Percentiles rank a stretch among this genome's conserved stretches.
phyloP scores from a whole-genome alignment of 2,113 vertebrate genomes.

The Tautogolabrus adspersus region DNA sequence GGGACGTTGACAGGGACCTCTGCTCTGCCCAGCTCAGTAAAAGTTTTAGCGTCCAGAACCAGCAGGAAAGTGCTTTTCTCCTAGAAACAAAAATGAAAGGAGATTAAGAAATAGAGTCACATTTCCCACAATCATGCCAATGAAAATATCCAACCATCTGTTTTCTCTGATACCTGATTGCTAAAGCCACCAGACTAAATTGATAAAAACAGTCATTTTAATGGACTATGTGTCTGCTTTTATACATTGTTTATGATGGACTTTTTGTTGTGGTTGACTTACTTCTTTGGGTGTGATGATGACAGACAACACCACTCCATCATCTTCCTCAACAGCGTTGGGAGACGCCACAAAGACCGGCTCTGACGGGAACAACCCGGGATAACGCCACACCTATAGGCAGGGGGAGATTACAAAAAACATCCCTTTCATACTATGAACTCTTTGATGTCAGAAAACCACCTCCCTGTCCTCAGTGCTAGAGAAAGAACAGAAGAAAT shows the following conservation, averaged over 20 bases:
- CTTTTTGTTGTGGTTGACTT: slow-evolving; percentile 40
- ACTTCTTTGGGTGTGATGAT: slow-evolving; percentile 90
- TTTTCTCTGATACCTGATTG: slow-evolving; percentile 6
- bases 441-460: slow-evolving; percentile 60
- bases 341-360: slow-evolving; percentile 93
- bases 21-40: slow-evolving; percentile 90
- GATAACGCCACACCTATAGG: slow-evolving; percentile 90
- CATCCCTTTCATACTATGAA: slow-evolving; percentile 35
- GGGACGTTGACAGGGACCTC: slow-evolving; percentile 90
- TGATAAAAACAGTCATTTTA: not conserved
- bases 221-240: not conserved
- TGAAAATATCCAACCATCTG: slow-evolving; percentile 11
- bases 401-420: slow-evolving; percentile 48
- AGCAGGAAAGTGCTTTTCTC: slow-evolving; percentile 90
- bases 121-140: slow-evolving; percentile 10
- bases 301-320: slow-evolving; percentile 92
- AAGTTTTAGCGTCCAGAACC: slow-evolving; percentile 91
- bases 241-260: not conserved
- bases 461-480: slow-evolving; percentile 10
- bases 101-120: slow-evolving; percentile 11
- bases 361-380: slow-evolving; percentile 92
- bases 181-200: not conserved
- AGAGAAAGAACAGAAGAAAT: slow-evolving; percentile 18
- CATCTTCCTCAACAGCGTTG: slow-evolving; percentile 87
- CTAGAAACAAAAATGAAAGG: slow-evolving; percentile 77